Conservation (phyloP, 2,797 vertebrate genomes). For the Gambusia yucatana region DNA sequence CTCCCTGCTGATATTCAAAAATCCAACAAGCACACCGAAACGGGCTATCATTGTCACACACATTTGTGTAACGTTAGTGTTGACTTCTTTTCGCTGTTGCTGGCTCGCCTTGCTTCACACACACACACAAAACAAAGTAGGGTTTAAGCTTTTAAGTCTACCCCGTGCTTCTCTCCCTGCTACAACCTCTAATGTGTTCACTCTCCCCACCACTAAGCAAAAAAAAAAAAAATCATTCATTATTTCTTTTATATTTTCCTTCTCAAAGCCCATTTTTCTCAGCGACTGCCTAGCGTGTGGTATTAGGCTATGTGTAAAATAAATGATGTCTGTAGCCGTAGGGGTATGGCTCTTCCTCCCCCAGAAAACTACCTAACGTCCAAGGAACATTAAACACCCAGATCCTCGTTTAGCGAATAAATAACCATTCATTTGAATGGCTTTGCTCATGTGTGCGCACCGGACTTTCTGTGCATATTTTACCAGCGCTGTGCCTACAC, state of each 20-base stretch:
- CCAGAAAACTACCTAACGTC: slow-evolving; percentile 96
- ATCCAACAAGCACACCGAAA: slow-evolving; percentile 30
- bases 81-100: slow-evolving; percentile 32
- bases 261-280: slow-evolving; percentile 87
- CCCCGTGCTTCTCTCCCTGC: slow-evolving; percentile 57
- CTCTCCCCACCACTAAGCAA: slow-evolving; percentile 24
- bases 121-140: slow-evolving; percentile 23
- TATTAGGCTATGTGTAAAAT: slow-evolving; percentile 99
- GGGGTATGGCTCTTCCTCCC: slow-evolving; percentile 90
- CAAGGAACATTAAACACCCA: slow-evolving; percentile 99
- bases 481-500: slow-evolving; percentile 76
- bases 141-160: slow-evolving; percentile 61
- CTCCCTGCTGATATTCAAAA: slow-evolving; percentile 50
- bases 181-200: slow-evolving; percentile 71
- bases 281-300: slow-evolving; percentile 93
- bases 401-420: slow-evolving; percentile 99
- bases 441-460: slow-evolving; percentile 83
- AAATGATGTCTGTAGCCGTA: slow-evolving; percentile 99
- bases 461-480: slow-evolving; percentile 98
- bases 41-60: slow-evolving; percentile 26
- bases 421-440: slow-evolving; percentile 99
- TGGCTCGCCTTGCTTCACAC: slow-evolving; percentile 27
- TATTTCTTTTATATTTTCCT: slow-evolving; percentile 78
- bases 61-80: slow-evolving; percentile 41
- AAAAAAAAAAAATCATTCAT: slow-evolving; percentile 65